Base-by-base conservation (phyloP, 2,113 vertebrate genomes). In the Pipra filicauda region DNA sequence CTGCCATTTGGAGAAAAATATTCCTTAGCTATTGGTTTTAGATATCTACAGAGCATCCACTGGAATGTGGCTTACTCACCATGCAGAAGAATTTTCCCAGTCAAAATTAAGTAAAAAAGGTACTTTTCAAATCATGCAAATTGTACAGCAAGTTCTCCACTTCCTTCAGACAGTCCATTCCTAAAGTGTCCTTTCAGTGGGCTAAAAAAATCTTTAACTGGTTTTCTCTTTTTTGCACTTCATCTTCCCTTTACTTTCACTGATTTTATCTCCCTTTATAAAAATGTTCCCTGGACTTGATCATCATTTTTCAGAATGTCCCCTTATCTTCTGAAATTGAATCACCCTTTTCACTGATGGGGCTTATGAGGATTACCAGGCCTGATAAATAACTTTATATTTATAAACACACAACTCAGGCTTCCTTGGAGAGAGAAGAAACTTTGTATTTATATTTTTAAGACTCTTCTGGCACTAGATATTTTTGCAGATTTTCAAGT, bases 301-400 rank as follows among this genome's bases (percentile, higher is more conserved):
- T 61, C 24, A 85, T 59, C 2, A 79, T 75, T 94, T 94, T 85
- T 91, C 74, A 91, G 48, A 64, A 72, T 69, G 66, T 73, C 81
- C 87, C 46, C 44, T 84, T 82, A 85, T 23, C 81, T 89, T 49
- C 41, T 54, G 44, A 79, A 91, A 82, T 69, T 33, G 52, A 82
- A 93, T 65, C 69, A 54, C 28, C 30, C 31, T 62, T 65, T 71
- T 81, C 52, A 79, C 58, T 82, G 57, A 31, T 65, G 19, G 55
- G 30, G 41, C 11, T 74, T 64, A 61, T 8, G 23, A 52, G 70
- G 52, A 87, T 76, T 91, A 84, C 30, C 9, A 48, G 48, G 46
- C 17, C 74, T 94, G 73, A 64, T 26, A 91, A 84, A 80, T 65
- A 85, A 88, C 61, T 85, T 77, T 22, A 2, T 26, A 78, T 64